Evolutionary conservation across 2,797 vertebrate genomes (phyloP), one percentile per base, ranked within the genome.

Genomic region (Protonibea diacanthus): DNA sequence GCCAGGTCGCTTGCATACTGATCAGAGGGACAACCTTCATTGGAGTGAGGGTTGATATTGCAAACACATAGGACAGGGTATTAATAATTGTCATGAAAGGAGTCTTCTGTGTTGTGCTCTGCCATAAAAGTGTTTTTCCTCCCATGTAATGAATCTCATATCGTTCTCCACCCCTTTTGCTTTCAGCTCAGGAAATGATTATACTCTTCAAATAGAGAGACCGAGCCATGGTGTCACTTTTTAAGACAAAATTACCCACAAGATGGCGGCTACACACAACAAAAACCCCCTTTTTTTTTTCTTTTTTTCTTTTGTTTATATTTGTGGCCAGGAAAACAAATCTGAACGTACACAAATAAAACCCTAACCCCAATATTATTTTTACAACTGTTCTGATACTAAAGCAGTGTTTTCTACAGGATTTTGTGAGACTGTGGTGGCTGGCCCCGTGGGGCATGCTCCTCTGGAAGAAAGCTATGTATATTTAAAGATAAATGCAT

Each of bases 1-100:
- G 94, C 84, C 91, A 90, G 93, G 92, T 94, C 88, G 78, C 85
- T 82, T 92, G 94, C 92, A 94, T 94, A 92, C 91, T 94, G 94
- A 95, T 93, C 91, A 92, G 91, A 81, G 86, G 82, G 87, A 93
- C 91, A 88, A 90, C 83, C 86, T 87, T 93, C 86, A 81, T 83
- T 82, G 90, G 85, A 92, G 84, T 61, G 69, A 78, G 90, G 83
- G 64, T 84, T 86, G 74, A 91, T 92, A 92, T 91, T 93, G 81
- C 91, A 92, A 91, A 92, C 89, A 85, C 91, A 92, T 85, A 75
- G 83, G 67, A 83, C 76, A 69, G 74, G 77, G 72, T 87, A 91
- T 86, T 90, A 90, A 93, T 90, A 85, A 84, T 84, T 77, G 82
- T 91, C 86, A 83, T 89, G 80, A 83, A 89, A 87, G 69, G 76